Evolutionary conservation across 2,797 vertebrate species (phyloP).

Genomic region (Mormyrops attenuatus): DNA sequence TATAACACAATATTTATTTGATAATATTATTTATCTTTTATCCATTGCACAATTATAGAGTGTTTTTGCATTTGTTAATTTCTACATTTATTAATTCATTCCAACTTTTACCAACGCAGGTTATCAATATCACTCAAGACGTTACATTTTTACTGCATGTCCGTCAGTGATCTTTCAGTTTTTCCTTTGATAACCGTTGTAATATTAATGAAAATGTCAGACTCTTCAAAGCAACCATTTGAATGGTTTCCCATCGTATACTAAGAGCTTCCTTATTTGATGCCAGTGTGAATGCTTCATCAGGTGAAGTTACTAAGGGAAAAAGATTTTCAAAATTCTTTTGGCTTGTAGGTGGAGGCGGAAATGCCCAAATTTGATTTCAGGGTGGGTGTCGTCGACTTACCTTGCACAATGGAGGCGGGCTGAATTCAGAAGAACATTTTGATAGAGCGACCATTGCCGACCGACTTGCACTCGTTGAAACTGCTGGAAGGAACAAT

Average conservation of each 20-base stretch:
- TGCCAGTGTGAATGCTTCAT: neutral
- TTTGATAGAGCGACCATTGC: neutral
- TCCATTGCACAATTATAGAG: neutral
- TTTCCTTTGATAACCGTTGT: neutral
- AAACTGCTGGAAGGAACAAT: neutral
- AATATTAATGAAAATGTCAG: neutral
- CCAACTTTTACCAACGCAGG: neutral
- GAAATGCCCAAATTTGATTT: neutral
- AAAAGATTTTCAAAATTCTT: neutral
- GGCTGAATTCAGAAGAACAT: neutral
- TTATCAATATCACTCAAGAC: neutral
- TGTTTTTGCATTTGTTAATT: neutral
- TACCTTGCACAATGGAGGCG: conserved; percentile 10
- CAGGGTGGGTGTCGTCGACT: conserved; percentile 2
- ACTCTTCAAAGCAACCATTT: neutral
- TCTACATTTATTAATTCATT: neutral
- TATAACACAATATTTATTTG: neutral
- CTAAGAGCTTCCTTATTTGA: neutral
- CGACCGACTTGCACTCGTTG: neutral
- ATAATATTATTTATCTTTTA: neutral
- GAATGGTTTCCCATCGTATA: neutral
- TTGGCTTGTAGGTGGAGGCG: neutral
- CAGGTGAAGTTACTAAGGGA: neutral
- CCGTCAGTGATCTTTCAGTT: neutral
- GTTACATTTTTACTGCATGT: neutral